Evolutionary conservation across 2,888 invertebrate species (phyloP).

Genomic region (Callyntrura guangdongensis): DNA sequence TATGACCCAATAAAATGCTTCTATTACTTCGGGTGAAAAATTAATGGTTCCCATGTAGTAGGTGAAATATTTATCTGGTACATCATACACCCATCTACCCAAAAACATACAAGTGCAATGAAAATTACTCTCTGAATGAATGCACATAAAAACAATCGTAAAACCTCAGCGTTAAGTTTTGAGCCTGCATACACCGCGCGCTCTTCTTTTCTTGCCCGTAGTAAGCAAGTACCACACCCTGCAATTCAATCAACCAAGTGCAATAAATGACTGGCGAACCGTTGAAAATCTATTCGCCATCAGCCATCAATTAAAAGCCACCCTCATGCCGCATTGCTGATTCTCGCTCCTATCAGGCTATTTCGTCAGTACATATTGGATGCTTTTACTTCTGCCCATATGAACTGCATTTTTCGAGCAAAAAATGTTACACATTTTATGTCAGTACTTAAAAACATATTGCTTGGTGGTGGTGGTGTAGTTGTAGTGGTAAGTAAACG

Average conservation of each 20-base stretch:
- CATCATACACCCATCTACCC: neutral
- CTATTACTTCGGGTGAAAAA: slow-evolving; percentile 1
- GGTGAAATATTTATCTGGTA: neutral
- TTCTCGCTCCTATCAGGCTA: neutral
- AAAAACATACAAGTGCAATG: neutral
- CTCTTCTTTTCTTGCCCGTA: neutral
- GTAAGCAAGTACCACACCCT: slow-evolving; percentile 42
- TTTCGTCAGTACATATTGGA: too few species aligned
- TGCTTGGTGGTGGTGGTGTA: slow-evolving; percentile 31
- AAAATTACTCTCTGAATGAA: too few species aligned
- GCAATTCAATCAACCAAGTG: slow-evolving; percentile 49
- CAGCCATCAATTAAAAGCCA: slow-evolving; percentile 75
- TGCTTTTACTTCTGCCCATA: neutral
- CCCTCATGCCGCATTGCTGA: slow-evolving; percentile 71
- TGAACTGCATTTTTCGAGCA: slow-evolving; percentile 30
- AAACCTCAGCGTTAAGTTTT: slow-evolving; percentile 11
- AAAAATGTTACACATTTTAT: slow-evolving; percentile 41
- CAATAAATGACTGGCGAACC: slow-evolving; percentile 65
- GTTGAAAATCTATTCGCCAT: slow-evolving; percentile 75
- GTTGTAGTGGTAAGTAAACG: neutral
- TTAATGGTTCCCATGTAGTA: neutral
- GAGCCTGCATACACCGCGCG: neutral
- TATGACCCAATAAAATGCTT: neutral
- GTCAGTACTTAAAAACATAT: slow-evolving; percentile 50
- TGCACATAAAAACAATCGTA: slow-evolving; percentile 4